Base-by-base conservation (phyloP, 1,140 invertebrate genomes). In the Radopholus similis region DNA sequence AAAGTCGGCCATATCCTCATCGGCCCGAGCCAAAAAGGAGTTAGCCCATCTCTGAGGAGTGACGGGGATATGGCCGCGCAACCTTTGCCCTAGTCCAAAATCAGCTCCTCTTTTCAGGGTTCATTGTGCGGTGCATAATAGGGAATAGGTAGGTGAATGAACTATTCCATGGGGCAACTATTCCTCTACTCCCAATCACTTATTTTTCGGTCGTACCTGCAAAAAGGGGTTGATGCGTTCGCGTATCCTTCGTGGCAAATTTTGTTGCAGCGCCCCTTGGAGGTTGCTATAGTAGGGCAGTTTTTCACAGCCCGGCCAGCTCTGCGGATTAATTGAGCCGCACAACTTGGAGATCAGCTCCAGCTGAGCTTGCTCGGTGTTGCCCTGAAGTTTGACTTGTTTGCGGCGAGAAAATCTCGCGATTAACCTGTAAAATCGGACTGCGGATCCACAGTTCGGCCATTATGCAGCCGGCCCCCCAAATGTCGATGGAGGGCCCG, bases 401-500 rank as follows among this genome's bases (percentile, higher is more conserved):
- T 58, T n/a, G 15, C 15, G 13, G 11, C 13, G 11, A 70, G 18
- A 58, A 49, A 11, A 63, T n/a, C 26, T 15, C 28, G 38, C 21
- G 1, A n/a, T n/a, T 54, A 55, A 72, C 78, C 80, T 89, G 88
- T 85, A 88, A 88, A 35, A 90, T 89, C 6, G 89, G 89, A 49
- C 83, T 86, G 68, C 93, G 85, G 0, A 94, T 97, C 95, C 95
- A 98, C 91, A 98, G 94, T 85, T 99, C 94, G 0, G 94, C 94
- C 93, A 97, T 96, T 44, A 97, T 97, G 80, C 95, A 97, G 0
- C 95, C 95, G 30, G 92, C 94, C 11, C 94, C 94, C 95, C 95
- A 97, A 83, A 97, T 87, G 86, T 99, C 96, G 30, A 99, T 92
- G 0, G 93, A 90, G 9, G 93, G 91, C 0, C 93, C 93, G 83